A percentile compares a stretch with the other conserved stretches of the same genome.
phyloP scores from a whole-genome alignment of 2,113 vertebrate genomes.

The Tachuris rubrigastra region DNA sequence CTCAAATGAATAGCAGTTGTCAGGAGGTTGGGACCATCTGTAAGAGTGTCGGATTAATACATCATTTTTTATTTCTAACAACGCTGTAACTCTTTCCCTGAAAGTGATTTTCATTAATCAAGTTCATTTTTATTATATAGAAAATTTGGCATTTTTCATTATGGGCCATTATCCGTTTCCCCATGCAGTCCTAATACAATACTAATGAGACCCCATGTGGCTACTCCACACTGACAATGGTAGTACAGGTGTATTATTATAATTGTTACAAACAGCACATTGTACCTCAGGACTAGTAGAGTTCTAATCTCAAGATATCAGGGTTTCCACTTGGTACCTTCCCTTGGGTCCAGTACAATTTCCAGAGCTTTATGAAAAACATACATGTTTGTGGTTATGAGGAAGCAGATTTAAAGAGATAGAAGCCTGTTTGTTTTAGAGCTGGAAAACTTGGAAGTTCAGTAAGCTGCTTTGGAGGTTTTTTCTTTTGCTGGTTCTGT shows the following conservation, averaged over 20 bases:
- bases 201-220: constrained; percentile 97
- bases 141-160: constrained; percentile 98
- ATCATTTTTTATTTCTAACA: constrained; percentile 99
- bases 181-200: constrained; percentile 88
- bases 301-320: constrained; percentile 75
- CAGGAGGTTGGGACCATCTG: constrained; percentile 99
- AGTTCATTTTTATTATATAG: constrained; percentile 97
- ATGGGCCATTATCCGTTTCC: constrained; percentile 93
- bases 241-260: constrained; percentile 87
- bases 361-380: constrained; percentile 83
- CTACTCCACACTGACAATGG: constrained; percentile 83
- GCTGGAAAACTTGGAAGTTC: background rate
- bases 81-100: constrained; percentile 95
- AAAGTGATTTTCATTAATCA: constrained; percentile 99
- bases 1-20: constrained; percentile 99
- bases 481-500: background rate
- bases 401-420: constrained; percentile 77
- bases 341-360: constrained; percentile 77
- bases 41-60: constrained; percentile 99
- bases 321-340: constrained; percentile 72
- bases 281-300: constrained; percentile 73
- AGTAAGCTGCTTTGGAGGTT: constrained; percentile 29
- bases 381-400: constrained; percentile 82
- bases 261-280: constrained; percentile 88
- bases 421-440: constrained; percentile 59